A percentile compares a stretch with the other conserved stretches of the same genome.
Evolutionary conservation across 1,140 invertebrate genomes (phyloP).

Genomic region (Bombus picipes): DNA sequence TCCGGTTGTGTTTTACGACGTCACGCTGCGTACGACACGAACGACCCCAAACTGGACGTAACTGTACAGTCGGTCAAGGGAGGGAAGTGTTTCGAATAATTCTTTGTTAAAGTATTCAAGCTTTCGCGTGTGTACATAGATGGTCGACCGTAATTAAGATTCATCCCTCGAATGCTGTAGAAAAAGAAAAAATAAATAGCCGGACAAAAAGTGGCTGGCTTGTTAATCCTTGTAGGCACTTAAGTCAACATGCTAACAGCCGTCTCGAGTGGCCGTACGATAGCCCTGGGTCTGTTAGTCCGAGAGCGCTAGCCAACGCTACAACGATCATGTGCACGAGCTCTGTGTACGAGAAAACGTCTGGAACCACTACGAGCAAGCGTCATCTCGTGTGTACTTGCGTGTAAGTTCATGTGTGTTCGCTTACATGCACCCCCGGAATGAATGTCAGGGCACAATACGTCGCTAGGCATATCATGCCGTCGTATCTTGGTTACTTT

Average conservation of each 20-base stretch:
- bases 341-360: slow-evolving; percentile 38
- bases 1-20: no score
- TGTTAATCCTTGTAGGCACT: slow-evolving; percentile 72
- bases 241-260: slow-evolving; percentile 71
- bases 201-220: slow-evolving; percentile 64
- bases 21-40: neutral
- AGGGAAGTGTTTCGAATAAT: neutral
- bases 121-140: neutral
- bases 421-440: slow-evolving; percentile 15
- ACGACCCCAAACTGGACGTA: neutral
- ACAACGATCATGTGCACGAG: slow-evolving; percentile 17
- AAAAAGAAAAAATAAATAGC: slow-evolving; percentile 43
- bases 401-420: neutral
- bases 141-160: slow-evolving; percentile 53
- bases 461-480: slow-evolving; percentile 47
- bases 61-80: no score
- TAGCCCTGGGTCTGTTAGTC: slow-evolving; percentile 62
- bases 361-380: slow-evolving; percentile 1
- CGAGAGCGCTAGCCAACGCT: neutral
- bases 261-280: slow-evolving; percentile 70
- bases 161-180: slow-evolving; percentile 16
- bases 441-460: slow-evolving; percentile 53
- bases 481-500: slow-evolving; percentile 42
- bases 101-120: slow-evolving; percentile 8
- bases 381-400: neutral